A percentile compares a stretch with the other conserved stretches of the same genome.
phyloP scores from a whole-genome alignment of 1,140 invertebrate genomes.

The Papilio glaucus region DNA sequence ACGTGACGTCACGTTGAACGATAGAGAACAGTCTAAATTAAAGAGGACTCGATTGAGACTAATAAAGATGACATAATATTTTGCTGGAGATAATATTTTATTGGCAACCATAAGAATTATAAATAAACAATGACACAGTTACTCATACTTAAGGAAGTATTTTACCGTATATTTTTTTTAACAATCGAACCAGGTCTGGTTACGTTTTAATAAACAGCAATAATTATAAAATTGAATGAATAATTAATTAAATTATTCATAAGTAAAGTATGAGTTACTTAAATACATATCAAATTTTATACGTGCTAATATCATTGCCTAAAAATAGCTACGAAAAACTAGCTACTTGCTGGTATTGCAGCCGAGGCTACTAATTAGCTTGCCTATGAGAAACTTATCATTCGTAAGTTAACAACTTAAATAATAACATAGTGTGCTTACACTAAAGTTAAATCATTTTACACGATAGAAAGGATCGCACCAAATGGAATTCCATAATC shows the following conservation, averaged over 20 bases:
- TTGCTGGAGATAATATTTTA: background rate
- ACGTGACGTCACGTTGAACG: conserved; percentile 19
- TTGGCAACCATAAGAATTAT: background rate
- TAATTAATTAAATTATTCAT: too few species aligned
- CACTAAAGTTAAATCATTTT: background rate
- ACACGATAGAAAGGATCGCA: too few species aligned
- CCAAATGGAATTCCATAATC: too few species aligned
- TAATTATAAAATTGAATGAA: background rate
- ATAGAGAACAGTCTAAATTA: background rate
- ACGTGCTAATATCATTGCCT: background rate
- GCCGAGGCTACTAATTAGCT: background rate
- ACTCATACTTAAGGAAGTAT: background rate
- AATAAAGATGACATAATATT: conserved; percentile 12
- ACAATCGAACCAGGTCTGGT: too few species aligned
- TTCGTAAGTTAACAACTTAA: background rate
- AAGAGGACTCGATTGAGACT: background rate
- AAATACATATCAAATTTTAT: background rate
- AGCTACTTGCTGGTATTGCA: conserved; percentile 37
- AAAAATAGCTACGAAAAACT: conserved; percentile 37
- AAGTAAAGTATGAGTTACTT: background rate
- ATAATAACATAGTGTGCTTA: too few species aligned
- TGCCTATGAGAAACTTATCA: background rate
- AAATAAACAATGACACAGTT: background rate
- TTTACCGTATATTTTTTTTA: too few species aligned
- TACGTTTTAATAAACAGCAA: background rate